Base-by-base conservation (phyloP, 2,888 invertebrate species). In the Erebia ligea region DNA sequence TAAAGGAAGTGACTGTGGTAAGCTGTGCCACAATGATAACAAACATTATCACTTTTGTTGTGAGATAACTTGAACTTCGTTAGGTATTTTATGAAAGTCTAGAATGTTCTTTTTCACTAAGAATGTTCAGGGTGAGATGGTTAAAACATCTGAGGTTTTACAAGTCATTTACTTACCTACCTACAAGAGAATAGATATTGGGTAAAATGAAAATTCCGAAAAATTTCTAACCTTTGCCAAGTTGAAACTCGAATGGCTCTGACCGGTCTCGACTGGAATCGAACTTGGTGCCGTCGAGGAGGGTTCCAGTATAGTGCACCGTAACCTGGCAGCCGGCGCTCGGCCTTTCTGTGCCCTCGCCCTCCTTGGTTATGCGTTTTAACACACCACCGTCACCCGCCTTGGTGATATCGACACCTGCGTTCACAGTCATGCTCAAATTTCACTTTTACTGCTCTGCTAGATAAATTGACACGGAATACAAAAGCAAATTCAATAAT, bases 271-370 rank as follows among this genome's bases (percentile, higher is more conserved):
- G 94, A 85, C 98, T 98, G 0, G 98, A 98, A 89, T 99, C 99
- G 85, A 99, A 99, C 83, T 97, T 95, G 3, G 96, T 96, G 54
- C 99, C 99, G 89, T 98, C 97, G 40, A 95, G 82, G 45, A 99
- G 94, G 1, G 96, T 97, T 45, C 99, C 99, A 1, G 96, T 97
- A 84, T 99, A 99, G 88, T 99, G 98, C 0, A 98, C 96, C 5
- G 88, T 94, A 10, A 96, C 95, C 71, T 85, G 82, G 84, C 96
- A 96, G 1, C 98, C 98, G 64, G 91, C 85, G 15, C 92, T 89
- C 0, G 98, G 97, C 48, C 91, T 94, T 71, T 96, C 96, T n/a
- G 94, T 94, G 1, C 97, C 97, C 70, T 89, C 89, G 61, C 98
- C 99, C 81, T 96, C 96, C 75, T 94, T 94, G 67, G 95, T 87